phyloP scores from a whole-genome alignment of 2,888 invertebrate species.

The Ennomos erosarius region DNA sequence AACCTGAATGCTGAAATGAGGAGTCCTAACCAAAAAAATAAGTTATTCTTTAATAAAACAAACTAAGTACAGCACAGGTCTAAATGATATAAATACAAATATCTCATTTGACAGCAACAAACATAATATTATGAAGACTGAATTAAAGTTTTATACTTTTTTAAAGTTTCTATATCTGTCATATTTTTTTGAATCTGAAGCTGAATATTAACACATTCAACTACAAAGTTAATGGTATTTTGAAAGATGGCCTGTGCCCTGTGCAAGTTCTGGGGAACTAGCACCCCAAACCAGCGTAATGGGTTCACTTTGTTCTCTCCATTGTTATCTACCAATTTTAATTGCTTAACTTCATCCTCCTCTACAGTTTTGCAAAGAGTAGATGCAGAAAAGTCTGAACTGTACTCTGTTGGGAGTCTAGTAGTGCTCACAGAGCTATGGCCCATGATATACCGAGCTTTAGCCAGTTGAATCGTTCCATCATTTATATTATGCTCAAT shows the following conservation, averaged over 20 bases:
- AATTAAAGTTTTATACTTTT: constrained; percentile 53
- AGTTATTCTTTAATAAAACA: too few species aligned
- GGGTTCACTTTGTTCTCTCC: constrained; percentile 85
- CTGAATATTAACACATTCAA: constrained; percentile 90
- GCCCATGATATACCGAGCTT: constrained; percentile 91
- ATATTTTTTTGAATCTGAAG: constrained; percentile 79
- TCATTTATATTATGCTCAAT: constrained; percentile 89
- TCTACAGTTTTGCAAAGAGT: constrained; percentile 66
- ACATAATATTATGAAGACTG: constrained; percentile 28
- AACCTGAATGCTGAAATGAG: too few species aligned
- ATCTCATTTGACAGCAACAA: too few species aligned
- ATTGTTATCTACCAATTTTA: constrained; percentile 63
- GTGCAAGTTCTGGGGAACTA: constrained; percentile 92
- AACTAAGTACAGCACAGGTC: too few species aligned
- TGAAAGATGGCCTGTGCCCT: constrained; percentile 91
- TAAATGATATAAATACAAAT: neutral
- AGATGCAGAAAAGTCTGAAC: constrained; percentile 74
- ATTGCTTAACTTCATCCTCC: constrained; percentile 73
- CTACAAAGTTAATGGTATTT: constrained; percentile 87
- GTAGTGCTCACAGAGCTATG: constrained; percentile 89
- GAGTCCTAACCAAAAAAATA: too few species aligned
- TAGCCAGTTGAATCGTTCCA: constrained; percentile 91
- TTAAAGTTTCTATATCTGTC: constrained; percentile 59
- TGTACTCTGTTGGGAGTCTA: constrained; percentile 89
- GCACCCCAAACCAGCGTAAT: constrained; percentile 93